Evolutionary conservation across 2,888 invertebrate species (phyloP).

Genomic region (Caenorhabditis uteleia): DNA sequence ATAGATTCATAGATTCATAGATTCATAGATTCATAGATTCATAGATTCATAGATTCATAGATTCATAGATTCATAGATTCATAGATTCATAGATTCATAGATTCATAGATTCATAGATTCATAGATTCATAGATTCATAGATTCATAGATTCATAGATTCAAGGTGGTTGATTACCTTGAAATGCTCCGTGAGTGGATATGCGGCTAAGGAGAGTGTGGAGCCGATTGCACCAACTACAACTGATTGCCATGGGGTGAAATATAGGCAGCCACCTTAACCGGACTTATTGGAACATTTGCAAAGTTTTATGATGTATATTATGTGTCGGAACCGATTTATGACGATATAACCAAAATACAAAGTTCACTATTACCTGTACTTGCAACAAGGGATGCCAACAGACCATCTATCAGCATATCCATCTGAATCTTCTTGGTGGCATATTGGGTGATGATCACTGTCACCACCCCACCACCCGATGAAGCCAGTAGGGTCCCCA

Average conservation of each 20-base stretch:
- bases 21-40: too few species aligned
- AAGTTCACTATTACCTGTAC: conserved; percentile 43
- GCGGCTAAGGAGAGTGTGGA: conserved; percentile 55
- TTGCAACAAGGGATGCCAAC: conserved; percentile 62
- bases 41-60: too few species aligned
- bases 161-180: conserved; percentile 50
- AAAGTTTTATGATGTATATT: too few species aligned
- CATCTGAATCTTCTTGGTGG: conserved; percentile 56
- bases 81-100: too few species aligned
- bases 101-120: too few species aligned
- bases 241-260: conserved; percentile 59
- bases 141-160: too few species aligned
- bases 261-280: conserved; percentile 50
- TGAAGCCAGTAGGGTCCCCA: conserved; percentile 57
- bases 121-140: too few species aligned
- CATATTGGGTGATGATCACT: conserved; percentile 14
- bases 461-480: conserved; percentile 39
- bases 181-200: conserved; percentile 58
- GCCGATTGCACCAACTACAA: conserved; percentile 61
- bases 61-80: neutral
- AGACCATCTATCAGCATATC: conserved; percentile 66
- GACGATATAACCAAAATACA: neutral
- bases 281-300: too few species aligned
- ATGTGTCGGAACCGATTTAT: too few species aligned
- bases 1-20: too few species aligned